Evolutionary conservation across 2,888 invertebrate species (phyloP), one percentile per base, ranked within the genome.

Genomic region (Drosophila nr. medialis): DNA sequence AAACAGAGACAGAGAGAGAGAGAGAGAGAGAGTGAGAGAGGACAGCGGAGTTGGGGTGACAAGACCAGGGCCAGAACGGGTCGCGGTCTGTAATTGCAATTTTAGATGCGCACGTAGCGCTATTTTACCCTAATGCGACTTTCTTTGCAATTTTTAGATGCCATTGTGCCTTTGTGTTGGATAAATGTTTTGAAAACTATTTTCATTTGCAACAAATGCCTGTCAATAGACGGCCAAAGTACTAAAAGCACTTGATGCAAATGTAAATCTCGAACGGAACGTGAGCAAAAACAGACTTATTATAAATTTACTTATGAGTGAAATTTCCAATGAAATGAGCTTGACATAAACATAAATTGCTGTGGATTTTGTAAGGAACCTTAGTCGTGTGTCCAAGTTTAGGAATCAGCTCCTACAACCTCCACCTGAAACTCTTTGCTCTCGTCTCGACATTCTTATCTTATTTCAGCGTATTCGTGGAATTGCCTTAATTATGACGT

Each of bases 101-200:
- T 71, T 64, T 86, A 85, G 80, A 77, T 77, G 86, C 75, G 69
- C 83, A 84, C 86, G 87, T 88, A 80, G 72, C 80, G 83, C 88
- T 87, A 83, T 83, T 87, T 87, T 77, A 80, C 83, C 75, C 80
- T 80, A 88, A 87, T 80, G 83, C 66, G 75, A 85, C 73, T 80
- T 85, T 71, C 69, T 64, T 64, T 68, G 69, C 58, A 61, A 58
- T 74, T 69, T 59, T 56, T 63, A 69, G 79, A 74, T 72, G 67
- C 74, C 71, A 84, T 87, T 83, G 85, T 79, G 70, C 66, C 70
- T 74, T 87, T 83, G 87, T 85, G 76, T 38, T 67, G 67, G 48
- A 69, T 80, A 86, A 86, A 78, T 84, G 87, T 71, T 81, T 77
- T 73, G 50, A 74, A 80, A 83, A 87, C 85, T 80, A 85, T 80